Conservation (phyloP, 1,140 invertebrate genomes). For the Trachelipus rathkii region DNA sequence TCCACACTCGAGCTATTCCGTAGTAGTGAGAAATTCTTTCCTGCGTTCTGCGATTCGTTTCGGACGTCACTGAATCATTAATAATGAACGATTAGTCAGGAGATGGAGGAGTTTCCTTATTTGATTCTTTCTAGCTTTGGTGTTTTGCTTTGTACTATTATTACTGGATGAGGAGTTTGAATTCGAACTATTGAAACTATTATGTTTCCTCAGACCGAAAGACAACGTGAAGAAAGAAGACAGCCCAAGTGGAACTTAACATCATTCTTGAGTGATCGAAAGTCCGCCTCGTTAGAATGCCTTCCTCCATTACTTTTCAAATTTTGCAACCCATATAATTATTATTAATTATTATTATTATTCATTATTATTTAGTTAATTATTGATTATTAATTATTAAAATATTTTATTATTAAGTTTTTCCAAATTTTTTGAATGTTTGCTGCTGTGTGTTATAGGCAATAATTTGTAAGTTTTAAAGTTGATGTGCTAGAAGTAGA, state of each 20-base stretch:
- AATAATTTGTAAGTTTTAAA: background rate
- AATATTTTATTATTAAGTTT: background rate
- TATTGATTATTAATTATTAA: background rate
- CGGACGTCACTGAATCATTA: slow-evolving; percentile 37
- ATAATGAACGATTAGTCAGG: slow-evolving; percentile 40
- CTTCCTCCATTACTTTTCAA: no score
- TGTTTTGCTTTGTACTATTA: slow-evolving; percentile 38
- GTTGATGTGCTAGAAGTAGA: no score
- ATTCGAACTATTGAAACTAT: slow-evolving; percentile 16
- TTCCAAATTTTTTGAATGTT: background rate
- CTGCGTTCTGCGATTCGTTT: slow-evolving; percentile 53
- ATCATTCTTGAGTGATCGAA: slow-evolving; percentile 5
- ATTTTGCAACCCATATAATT: no score
- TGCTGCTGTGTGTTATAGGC: background rate
- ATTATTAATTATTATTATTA: no score
- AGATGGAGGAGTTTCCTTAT: slow-evolving; percentile 39
- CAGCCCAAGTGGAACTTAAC: background rate
- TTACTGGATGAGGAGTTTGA: slow-evolving; percentile 28
- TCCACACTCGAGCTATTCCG: slow-evolving; percentile 64
- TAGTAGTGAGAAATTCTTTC: slow-evolving; percentile 69
- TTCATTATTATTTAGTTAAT: background rate
- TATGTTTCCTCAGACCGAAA: slow-evolving; percentile 44
- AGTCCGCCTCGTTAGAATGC: background rate
- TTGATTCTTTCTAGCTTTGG: slow-evolving; percentile 37
- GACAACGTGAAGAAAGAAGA: slow-evolving; percentile 49